phyloP scores from a whole-genome alignment of 2,797 vertebrate genomes.

The Tangara arthus region DNA sequence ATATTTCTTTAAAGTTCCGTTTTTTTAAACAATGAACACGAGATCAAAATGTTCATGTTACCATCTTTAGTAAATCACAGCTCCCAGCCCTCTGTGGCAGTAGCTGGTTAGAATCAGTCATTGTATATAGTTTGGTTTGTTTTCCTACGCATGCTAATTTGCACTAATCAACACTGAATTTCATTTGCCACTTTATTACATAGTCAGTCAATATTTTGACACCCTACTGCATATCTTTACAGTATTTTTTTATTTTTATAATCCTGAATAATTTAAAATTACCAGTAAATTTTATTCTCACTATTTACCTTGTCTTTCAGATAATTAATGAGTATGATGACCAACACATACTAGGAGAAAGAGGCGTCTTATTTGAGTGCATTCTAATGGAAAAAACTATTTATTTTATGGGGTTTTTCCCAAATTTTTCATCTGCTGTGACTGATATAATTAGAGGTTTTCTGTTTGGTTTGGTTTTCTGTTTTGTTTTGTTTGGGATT shows the following conservation, averaged over 20 bases:
- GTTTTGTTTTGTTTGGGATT: not conserved
- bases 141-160: not conserved
- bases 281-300: not conserved
- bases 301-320: not conserved
- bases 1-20: not conserved
- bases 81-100: not conserved
- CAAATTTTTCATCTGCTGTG: not conserved
- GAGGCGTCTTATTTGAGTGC: not conserved
- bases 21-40: not conserved
- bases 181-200: not conserved
- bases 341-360: not conserved
- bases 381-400: not conserved
- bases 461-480: not conserved
- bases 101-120: not conserved
- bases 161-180: not conserved
- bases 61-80: not conserved
- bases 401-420: not conserved
- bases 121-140: not conserved
- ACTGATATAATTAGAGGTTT: not conserved
- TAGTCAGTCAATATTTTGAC: slow-evolving; percentile 10
- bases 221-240: not conserved
- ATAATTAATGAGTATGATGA: not conserved
- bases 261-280: not conserved
- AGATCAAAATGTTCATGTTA: not conserved
- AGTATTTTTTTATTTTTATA: not conserved